phyloP scores from a whole-genome alignment of 2,888 invertebrate genomes.

The Apodemia zela region DNA sequence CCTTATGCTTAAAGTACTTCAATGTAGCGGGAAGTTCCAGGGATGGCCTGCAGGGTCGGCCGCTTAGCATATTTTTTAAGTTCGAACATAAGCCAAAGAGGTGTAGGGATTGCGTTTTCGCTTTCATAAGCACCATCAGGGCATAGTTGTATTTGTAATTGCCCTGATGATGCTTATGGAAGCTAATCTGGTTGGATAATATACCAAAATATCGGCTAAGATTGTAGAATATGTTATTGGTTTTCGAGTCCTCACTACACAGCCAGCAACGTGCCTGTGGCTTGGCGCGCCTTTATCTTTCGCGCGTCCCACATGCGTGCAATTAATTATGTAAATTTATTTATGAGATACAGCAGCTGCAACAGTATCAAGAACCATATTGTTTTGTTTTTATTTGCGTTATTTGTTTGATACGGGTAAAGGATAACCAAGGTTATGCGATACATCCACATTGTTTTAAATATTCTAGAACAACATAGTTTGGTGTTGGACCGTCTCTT shows the following conservation, averaged over 20 bases:
- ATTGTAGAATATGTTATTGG: background rate
- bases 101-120: too few relatives aligned
- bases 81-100: too few relatives aligned
- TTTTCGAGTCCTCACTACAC: background rate
- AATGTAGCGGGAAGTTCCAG: too few relatives aligned
- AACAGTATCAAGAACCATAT: constrained; percentile 12
- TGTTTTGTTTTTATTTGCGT: constrained; percentile 13
- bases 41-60: too few relatives aligned
- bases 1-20: too few relatives aligned
- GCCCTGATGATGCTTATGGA: too few relatives aligned
- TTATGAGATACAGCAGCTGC: constrained; percentile 15
- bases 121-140: too few relatives aligned
- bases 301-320: constrained; percentile 9
- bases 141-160: too few relatives aligned
- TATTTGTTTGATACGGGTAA: constrained; percentile 12
- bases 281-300: constrained; percentile 6
- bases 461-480: background rate
- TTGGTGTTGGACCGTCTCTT: background rate
- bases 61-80: too few relatives aligned
- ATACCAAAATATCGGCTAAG: too few relatives aligned
- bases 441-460: background rate
- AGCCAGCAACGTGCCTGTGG: background rate
- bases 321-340: constrained; percentile 14
- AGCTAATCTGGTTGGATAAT: too few relatives aligned
- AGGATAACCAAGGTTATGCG: constrained; percentile 12